These are phyloP conservation scores for Myotis brandtii DNA, from an alignment of 2,113 vertebrate species.

Conservation along the genomic window DNA sequence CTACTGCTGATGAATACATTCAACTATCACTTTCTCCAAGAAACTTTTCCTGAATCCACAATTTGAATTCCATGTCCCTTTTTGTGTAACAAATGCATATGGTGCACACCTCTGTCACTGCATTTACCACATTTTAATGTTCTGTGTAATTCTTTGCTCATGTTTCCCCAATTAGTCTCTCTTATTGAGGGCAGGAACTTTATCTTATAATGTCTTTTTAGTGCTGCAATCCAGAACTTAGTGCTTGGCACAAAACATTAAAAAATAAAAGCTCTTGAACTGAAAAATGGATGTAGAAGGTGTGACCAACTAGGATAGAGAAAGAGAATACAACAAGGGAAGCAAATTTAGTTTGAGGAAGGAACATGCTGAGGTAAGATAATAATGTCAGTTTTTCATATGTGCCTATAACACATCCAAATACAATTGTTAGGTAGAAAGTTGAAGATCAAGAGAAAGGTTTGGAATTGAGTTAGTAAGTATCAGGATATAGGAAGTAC, in stretches of 20 bases:
- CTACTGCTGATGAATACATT: not conserved
- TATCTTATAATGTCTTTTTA: not conserved
- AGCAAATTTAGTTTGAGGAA: not conserved
- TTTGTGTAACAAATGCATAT: not conserved
- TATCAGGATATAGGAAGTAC: not conserved
- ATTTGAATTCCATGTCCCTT: not conserved
- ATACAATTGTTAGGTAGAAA: not conserved
- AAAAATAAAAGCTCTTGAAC: not conserved
- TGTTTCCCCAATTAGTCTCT: not conserved
- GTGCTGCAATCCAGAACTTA: not conserved
- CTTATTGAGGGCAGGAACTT: not conserved
- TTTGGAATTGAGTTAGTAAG: not conserved
- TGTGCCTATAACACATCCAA: not conserved
- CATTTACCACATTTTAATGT: not conserved
- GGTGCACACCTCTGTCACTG: not conserved
- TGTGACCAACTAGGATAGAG: not conserved
- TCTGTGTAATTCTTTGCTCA: conserved; percentile 4
- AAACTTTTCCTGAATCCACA: conserved; percentile 38
- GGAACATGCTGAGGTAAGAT: not conserved
- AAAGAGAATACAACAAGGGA: not conserved
- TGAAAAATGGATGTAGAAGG: not conserved
- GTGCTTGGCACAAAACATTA: not conserved
- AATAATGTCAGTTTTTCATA: not conserved
- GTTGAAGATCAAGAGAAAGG: not conserved
- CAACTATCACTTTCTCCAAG: not conserved